Percentiles rank a stretch among this genome's conserved stretches.
These are phyloP conservation scores for Campoletis sonorensis DNA, from an alignment of 1,140 invertebrate species.

Conservation along the genomic window DNA sequence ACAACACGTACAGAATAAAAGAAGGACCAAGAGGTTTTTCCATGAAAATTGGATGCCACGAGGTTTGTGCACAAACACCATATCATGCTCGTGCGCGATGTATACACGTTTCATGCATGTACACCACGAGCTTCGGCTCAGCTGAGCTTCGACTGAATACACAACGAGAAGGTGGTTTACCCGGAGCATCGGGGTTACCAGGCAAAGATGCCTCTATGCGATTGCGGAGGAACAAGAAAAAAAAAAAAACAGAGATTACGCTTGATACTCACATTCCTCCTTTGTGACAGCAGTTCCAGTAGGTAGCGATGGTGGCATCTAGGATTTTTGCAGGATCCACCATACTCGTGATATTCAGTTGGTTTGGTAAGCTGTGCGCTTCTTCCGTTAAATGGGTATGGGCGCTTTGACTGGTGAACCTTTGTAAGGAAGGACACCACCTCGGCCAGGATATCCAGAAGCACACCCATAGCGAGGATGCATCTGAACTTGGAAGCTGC, in stretches of 20 bases:
- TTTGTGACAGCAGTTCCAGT: not conserved
- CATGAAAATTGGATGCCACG: constrained; percentile 37
- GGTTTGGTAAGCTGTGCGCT: constrained; percentile 45
- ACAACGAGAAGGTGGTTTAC: constrained; percentile 7
- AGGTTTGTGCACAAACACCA: not conserved
- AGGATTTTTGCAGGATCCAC: constrained; percentile 57
- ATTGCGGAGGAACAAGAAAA: not conserved
- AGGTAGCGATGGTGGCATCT: not conserved
- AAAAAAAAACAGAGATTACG: constrained; percentile 16
- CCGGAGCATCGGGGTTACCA: not conserved
- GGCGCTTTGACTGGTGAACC: not conserved
- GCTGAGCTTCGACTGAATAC: constrained; percentile 28
- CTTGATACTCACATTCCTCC: constrained; percentile 19
- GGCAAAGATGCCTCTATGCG: not conserved
- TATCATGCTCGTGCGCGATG: not conserved
- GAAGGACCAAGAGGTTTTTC: constrained; percentile 17
- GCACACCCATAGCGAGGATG: constrained; percentile 45
- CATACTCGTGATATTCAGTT: constrained; percentile 61
- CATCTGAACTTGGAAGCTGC: constrained; percentile 71
- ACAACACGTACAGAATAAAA: constrained; percentile 28
- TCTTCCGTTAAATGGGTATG: not conserved
- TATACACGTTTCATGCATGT: not conserved
- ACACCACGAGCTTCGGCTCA: not conserved
- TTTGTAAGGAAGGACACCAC: constrained; percentile 45
- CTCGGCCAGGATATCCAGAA: constrained; percentile 48